Percentiles rank a stretch among this genome's conserved stretches.
These are phyloP conservation scores for Pogonocichla stellata DNA, from an alignment of 2,113 vertebrate species.

Conservation along the genomic window DNA sequence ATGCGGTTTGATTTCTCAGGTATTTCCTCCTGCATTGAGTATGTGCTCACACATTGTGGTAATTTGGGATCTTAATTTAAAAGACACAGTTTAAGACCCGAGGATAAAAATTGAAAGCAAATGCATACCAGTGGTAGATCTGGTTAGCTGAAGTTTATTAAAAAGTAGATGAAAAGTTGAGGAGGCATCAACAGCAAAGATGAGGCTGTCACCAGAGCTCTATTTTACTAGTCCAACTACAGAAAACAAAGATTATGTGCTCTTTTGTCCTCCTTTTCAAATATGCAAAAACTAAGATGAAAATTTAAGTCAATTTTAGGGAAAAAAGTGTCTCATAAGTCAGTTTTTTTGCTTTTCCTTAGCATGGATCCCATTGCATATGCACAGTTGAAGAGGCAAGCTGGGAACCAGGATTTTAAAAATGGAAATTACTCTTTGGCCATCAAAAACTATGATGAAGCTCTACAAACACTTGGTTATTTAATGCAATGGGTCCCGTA, in stretches of 20 bases:
- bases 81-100: not conserved
- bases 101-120: not conserved
- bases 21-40: not conserved
- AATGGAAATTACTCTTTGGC: constrained; percentile 70
- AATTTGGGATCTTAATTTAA: not conserved
- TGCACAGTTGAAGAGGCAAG: constrained; percentile 47
- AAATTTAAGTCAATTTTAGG: not conserved
- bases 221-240: not conserved
- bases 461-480: constrained; percentile 30
- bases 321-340: not conserved
- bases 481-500: constrained; percentile 33
- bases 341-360: not conserved
- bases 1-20: not conserved
- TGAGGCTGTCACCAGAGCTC: not conserved
- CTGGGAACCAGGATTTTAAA: constrained; percentile 71
- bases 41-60: not conserved
- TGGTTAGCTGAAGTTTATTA: not conserved
- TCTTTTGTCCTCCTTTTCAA: not conserved
- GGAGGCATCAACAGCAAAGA: not conserved
- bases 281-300: not conserved
- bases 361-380: constrained; percentile 58
- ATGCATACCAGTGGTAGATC: not conserved
- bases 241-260: not conserved
- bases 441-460: constrained; percentile 71
- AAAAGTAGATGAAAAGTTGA: not conserved